Evolutionary conservation across 2,797 vertebrate genomes (phyloP).

Genomic region (Podarcis siculus): DNA sequence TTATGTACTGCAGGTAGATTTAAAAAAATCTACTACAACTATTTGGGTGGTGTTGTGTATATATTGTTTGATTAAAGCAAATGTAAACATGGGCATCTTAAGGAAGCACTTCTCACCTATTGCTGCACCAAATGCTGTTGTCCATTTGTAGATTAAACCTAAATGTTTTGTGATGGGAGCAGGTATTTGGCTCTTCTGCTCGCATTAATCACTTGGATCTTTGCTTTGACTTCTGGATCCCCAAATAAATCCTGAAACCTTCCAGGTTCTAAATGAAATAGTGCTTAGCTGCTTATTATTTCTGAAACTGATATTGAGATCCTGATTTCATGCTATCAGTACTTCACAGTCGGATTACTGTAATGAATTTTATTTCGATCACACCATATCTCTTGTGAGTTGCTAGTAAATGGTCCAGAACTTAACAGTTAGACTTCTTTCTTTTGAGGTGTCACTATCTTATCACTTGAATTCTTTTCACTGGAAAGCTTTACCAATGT

Average conservation of each 20-base stretch:
- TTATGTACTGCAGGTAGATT: background rate
- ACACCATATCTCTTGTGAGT: slow-evolving; percentile 62
- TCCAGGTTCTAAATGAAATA: slow-evolving; percentile 51
- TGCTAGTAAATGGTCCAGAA: slow-evolving; percentile 65
- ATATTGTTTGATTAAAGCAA: background rate
- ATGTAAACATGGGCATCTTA: background rate
- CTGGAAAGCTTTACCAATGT: slow-evolving; percentile 20
- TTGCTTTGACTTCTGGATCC: slow-evolving; percentile 54
- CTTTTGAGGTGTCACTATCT: slow-evolving; percentile 51
- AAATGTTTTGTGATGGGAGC: background rate
- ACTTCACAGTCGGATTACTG: slow-evolving; percentile 67
- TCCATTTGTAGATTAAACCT: background rate
- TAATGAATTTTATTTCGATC: slow-evolving; percentile 61
- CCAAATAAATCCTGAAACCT: slow-evolving; percentile 48
- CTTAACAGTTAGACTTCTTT: slow-evolving; percentile 63
- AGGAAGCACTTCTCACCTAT: background rate
- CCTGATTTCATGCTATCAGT: slow-evolving; percentile 53
- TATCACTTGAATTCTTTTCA: slow-evolving; percentile 62
- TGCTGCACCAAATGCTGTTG: background rate
- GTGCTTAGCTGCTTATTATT: slow-evolving; percentile 40
- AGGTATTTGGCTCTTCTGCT: background rate
- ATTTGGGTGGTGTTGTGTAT: background rate
- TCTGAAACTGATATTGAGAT: slow-evolving; percentile 60
- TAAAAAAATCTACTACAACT: too few relatives aligned
- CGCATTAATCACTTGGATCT: background rate